Evolutionary conservation across 2,113 vertebrate species (phyloP), one percentile per base, ranked within the genome.

Genomic region (Reinhardtius hippoglossoides): DNA sequence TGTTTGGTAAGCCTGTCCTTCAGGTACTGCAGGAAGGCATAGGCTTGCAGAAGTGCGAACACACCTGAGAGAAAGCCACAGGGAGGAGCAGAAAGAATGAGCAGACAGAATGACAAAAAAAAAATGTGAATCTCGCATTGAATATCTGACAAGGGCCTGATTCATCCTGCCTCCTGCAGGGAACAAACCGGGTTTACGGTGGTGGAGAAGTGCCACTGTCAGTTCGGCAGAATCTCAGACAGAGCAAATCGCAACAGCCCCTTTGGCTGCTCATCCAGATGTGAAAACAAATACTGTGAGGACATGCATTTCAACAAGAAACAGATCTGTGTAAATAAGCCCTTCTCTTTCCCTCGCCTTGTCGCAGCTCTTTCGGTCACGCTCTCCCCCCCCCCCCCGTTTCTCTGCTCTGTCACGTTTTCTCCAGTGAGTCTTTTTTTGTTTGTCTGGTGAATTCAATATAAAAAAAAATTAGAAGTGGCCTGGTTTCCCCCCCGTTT

Each of bases 1-100:
- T 99, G 97, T 80, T 96, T 96, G 81, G 97, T 99, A 82, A 99
- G 89, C 80, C 96, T 92, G 88, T 99, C 97, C 93, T 96, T 95
- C 89, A 99, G 91, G 91, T 97, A 98, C 87, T 98, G 96, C 84
- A 99, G 94, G 89, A 98, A 98, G 0, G 97, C 97, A 37, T 99
- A 99, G 0, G 96, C 97, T 93, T 99, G 97, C 63, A 99, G 93
- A 67, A 99, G 93, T 8, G 96, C 97, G 93, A 99, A 99, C 64
- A 99, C 97, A 94, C 97, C 97, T 98, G 87, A 77, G 87, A 67
- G 21, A 31, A 69, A 71, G 56, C 27, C 42, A 80, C 54, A 86
- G 60, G 48, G 21, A 76, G 42, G 79, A 75, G 69, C 31, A 50
- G 6, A 76, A 69, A 67, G 67, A 85, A 67, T 74, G 67, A 79